Conservation (phyloP, 2,888 invertebrate species). For the Leptogaster cylindrica region DNA sequence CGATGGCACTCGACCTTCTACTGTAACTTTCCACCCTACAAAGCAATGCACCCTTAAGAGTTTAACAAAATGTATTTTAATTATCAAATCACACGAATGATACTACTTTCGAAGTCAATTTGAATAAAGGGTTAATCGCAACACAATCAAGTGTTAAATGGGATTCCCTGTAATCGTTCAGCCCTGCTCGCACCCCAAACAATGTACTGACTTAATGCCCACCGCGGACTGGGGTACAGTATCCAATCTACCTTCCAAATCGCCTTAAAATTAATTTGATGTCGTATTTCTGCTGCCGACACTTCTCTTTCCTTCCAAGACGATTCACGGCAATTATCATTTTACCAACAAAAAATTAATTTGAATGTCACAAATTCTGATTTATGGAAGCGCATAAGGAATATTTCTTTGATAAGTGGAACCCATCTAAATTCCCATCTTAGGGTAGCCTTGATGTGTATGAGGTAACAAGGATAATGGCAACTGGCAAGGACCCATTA, state of each 20-base stretch:
- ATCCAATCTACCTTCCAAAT: background rate
- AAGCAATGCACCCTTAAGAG: too few species aligned
- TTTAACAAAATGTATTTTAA: too few species aligned
- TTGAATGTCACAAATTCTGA: conserved; percentile 39
- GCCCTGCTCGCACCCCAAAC: too few species aligned
- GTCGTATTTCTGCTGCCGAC: background rate
- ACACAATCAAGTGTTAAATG: background rate
- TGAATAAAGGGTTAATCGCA: background rate
- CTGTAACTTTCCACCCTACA: too few species aligned
- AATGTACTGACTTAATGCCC: too few species aligned
- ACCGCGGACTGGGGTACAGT: too few species aligned
- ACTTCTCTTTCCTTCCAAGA: background rate
- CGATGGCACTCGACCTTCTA: too few species aligned
- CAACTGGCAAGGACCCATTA: too few species aligned
- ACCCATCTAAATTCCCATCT: background rate
- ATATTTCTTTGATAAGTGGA: background rate
- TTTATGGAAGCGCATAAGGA: conserved; percentile 13
- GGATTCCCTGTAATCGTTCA: too few species aligned
- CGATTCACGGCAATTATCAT: conserved; percentile 24
- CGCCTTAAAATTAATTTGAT: background rate
- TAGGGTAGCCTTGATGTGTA: background rate
- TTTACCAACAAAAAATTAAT: conserved; percentile 34
- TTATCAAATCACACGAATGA: too few species aligned
- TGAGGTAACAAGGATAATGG: background rate
- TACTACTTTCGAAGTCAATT: too few species aligned